Base-by-base conservation (phyloP, 2,797 vertebrate genomes). In the Alexandromys oeconomus region DNA sequence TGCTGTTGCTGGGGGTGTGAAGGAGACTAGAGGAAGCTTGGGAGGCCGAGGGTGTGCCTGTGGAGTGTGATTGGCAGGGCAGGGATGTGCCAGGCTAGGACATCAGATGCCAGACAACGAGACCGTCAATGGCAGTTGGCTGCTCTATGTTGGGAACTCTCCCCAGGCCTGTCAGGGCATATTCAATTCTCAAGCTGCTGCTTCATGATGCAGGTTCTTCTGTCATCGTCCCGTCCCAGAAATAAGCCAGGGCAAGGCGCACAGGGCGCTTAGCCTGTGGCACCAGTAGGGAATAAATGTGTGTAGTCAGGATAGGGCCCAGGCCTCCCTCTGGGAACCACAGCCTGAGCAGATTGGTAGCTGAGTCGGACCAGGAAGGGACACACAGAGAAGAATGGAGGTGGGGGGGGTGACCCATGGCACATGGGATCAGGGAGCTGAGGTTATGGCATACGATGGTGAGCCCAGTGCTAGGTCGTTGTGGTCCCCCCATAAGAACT, bases 91-190 rank as follows among this genome's bases (percentile, higher is more conserved):
- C 15, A 1, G 79, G 57, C 15, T 48, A 8, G 51, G 11, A 2
- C 11, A 76, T 29, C 29, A 37, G 82, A 59, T 1, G 19, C 3
- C 34, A 7, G n/a, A 73, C 1, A 4, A 11, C 0, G 8, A 0
- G 10, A 0, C 59, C 15, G 2, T 0, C 0, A 4, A 15, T 17
- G 1, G 14, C 6, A 17, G 69, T n/a, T 5, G 0, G 1, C 2
- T 11, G 65, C 48, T 1, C 0, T 3, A 2, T 15, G 10, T 76
- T 0, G 0, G 63, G 48, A 48, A 15, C 15, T 29, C 21, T 76
- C 46, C 40, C 25, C 34, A 2, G 77, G 8, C 93, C 48, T 65
- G 59, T 43, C 59, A 1, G 15, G 37, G 65, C 74, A 15, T 21
- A 0, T 31, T 43, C 1, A 1, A 0, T 71, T 40, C 51, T 57